phyloP scores from a whole-genome alignment of 2,113 vertebrate species.

The Hassar affinis region DNA sequence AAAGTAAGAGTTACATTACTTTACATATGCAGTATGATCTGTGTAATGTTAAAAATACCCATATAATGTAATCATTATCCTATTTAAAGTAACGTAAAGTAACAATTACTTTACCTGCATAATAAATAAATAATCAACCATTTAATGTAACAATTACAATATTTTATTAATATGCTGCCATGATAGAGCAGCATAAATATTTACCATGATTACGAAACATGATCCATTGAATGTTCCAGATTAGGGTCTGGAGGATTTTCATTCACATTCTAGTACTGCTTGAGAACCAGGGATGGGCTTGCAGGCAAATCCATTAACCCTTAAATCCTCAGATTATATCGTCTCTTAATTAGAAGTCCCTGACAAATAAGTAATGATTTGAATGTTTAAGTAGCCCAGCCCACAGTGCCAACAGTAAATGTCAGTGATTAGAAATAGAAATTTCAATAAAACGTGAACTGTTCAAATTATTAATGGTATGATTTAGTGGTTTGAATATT shows the following conservation, averaged over 20 bases:
- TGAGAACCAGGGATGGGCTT: neutral
- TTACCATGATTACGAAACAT: neutral
- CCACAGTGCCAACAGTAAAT: no score
- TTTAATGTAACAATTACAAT: neutral
- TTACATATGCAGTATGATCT: no score
- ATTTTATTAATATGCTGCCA: neutral
- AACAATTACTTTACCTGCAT: neutral
- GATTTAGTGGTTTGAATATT: neutral
- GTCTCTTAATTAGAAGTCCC: neutral
- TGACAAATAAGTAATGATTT: neutral
- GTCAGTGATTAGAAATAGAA: no score
- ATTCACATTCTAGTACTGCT: neutral
- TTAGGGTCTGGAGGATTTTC: neutral
- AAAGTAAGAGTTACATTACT: neutral
- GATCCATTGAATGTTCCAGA: neutral
- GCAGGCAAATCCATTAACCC: neutral
- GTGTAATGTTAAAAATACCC: neutral
- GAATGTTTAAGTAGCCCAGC: neutral
- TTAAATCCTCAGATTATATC: neutral
- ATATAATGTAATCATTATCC: no score
- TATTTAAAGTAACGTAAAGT: neutral
- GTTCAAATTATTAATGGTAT: neutral
- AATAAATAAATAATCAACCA: neutral
- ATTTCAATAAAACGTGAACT: no score
- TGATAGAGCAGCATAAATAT: neutral